Evolutionary conservation across 2,113 vertebrate species (phyloP).

Genomic region (Pseudonaja textilis): DNA sequence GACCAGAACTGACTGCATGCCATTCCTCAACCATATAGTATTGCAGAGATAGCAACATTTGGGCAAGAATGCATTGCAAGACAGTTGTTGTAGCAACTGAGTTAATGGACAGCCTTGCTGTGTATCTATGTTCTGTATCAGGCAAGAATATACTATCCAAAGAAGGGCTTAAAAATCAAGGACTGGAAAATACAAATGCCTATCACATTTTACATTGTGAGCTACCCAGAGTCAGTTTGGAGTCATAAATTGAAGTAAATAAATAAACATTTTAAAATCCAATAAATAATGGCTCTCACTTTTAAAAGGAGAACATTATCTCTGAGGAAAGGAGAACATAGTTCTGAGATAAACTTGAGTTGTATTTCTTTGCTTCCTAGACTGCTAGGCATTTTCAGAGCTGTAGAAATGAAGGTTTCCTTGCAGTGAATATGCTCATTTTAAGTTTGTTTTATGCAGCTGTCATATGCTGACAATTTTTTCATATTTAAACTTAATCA

Average conservation of each 20-base stretch:
- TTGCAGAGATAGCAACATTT: neutral
- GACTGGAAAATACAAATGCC: neutral
- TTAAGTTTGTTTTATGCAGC: neutral
- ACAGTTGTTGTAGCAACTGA: neutral
- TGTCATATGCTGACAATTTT: neutral
- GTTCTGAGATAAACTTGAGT: neutral
- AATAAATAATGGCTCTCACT: neutral
- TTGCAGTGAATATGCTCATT: neutral
- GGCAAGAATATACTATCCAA: neutral
- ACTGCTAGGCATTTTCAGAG: neutral
- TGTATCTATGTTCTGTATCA: neutral
- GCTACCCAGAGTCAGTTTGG: neutral
- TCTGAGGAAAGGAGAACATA: neutral
- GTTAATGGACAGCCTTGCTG: neutral
- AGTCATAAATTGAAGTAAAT: neutral
- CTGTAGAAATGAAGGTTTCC: neutral
- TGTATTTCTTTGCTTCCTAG: neutral
- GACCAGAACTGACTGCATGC: neutral
- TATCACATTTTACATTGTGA: neutral
- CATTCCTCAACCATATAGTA: neutral
- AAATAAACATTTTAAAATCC: neutral
- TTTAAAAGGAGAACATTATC: neutral
- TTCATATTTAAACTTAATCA: neutral
- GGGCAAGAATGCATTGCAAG: neutral
- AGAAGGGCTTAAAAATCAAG: neutral